phyloP scores from a whole-genome alignment of 1,140 invertebrate species.

The Drosophila bipectinata region DNA sequence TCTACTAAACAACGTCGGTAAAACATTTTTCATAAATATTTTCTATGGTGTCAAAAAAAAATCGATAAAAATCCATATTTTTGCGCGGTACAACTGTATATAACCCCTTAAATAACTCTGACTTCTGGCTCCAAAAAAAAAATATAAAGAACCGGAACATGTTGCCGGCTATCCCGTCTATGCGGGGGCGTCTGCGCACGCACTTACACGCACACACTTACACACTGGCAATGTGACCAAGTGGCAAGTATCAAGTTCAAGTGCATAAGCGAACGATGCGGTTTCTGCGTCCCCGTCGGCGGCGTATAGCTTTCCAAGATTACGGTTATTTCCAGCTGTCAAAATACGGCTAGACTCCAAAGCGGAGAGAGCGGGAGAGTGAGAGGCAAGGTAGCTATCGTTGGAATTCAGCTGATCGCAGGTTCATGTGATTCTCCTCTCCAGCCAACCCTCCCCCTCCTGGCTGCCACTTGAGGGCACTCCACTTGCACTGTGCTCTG shows the following conservation, averaged over 20 bases:
- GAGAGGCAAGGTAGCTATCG: slow-evolving; percentile 11
- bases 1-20: too few relatives aligned
- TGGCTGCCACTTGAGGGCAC: neutral
- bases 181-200: neutral
- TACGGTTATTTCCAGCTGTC: slow-evolving; percentile 17
- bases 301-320: slow-evolving; percentile 11
- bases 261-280: neutral
- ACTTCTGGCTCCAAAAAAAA: slow-evolving; percentile 31
- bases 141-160: slow-evolving; percentile 1
- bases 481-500: neutral
- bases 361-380: neutral
- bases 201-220: neutral
- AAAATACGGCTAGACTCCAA: neutral
- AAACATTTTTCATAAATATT: too few relatives aligned
- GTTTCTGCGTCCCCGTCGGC: neutral
- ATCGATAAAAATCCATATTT: too few relatives aligned
- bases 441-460: neutral
- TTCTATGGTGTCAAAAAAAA: too few relatives aligned
- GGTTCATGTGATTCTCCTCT: slow-evolving; percentile 36
- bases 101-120: slow-evolving; percentile 69
- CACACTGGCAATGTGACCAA: neutral
- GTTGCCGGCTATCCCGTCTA: neutral
- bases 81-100: too few relatives aligned
- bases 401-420: slow-evolving; percentile 30
- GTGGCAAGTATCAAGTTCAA: slow-evolving; percentile 12